A percentile compares a stretch with the other conserved stretches of the same genome.
These are phyloP conservation scores for Latrodectus elegans DNA, from an alignment of 2,888 invertebrate genomes.

Conservation along the genomic window DNA sequence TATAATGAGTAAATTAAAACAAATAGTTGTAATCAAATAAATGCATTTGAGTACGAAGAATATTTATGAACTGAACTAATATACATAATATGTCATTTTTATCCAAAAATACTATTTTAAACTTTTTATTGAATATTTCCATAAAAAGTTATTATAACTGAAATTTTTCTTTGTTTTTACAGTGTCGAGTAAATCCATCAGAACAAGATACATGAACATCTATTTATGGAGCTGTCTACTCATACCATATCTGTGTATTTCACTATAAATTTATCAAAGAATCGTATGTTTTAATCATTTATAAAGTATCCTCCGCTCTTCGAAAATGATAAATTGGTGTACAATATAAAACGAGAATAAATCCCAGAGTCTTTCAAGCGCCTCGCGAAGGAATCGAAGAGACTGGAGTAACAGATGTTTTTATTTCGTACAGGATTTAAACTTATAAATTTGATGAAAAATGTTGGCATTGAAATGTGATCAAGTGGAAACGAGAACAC, in stretches of 20 bases:
- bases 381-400: constrained; percentile 7
- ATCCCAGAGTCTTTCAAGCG: constrained; percentile 58
- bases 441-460: not conserved
- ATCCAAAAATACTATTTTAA: too few relatives aligned
- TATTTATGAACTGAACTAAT: too few relatives aligned
- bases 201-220: not conserved
- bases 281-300: constrained; percentile 6
- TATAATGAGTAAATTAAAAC: too few relatives aligned
- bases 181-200: constrained; percentile 26
- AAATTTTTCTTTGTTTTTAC: not conserved
- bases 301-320: constrained; percentile 3
- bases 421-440: not conserved
- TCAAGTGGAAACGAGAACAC: not conserved
- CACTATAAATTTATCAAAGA: constrained; percentile 18
- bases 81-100: too few relatives aligned
- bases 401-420: constrained; percentile 7
- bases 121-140: too few relatives aligned
- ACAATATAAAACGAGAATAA: not conserved
- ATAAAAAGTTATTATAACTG: too few relatives aligned
- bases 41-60: too few relatives aligned
- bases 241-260: constrained; percentile 23
- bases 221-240: constrained; percentile 7
- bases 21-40: too few relatives aligned
- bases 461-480: not conserved
- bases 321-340: too few relatives aligned